Conservation (phyloP, 2,113 vertebrate genomes). For the Callocephalon fimbriatum region DNA sequence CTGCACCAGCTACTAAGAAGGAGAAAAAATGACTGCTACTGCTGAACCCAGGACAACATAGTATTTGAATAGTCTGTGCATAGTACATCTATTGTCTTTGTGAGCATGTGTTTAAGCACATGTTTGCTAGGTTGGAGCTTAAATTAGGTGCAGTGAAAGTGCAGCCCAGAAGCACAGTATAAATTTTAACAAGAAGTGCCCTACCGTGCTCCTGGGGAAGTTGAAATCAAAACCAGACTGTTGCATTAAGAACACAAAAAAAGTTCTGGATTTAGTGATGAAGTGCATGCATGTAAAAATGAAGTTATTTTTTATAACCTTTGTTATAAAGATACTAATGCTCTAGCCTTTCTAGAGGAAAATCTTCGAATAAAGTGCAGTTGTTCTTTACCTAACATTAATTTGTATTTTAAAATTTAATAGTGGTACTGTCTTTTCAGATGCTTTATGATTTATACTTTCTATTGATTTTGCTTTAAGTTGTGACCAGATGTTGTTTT, state of each 20-base stretch:
- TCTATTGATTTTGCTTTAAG: constrained; percentile 16
- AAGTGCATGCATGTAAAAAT: not conserved
- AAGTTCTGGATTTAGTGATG: not conserved
- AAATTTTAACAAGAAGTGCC: not conserved
- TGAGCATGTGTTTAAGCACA: not conserved
- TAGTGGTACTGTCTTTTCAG: not conserved
- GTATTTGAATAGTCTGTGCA: not conserved
- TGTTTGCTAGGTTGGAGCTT: not conserved
- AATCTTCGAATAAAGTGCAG: not conserved
- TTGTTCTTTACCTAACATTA: not conserved
- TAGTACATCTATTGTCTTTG: not conserved
- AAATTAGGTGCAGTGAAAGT: not conserved
- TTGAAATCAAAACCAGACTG: not conserved
- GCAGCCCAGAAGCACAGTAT: not conserved
- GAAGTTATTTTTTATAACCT: not conserved
- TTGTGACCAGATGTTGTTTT: not conserved
- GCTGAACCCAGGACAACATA: not conserved
- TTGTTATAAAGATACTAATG: not conserved
- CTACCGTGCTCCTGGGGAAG: not conserved
- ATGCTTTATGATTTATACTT: not conserved
- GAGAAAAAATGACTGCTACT: no score
- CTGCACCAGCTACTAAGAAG: no score
- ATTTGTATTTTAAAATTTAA: not conserved
- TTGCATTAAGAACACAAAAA: not conserved
- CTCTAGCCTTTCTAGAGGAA: not conserved